These are phyloP conservation scores for Leptinotarsa texana DNA, from an alignment of 1,140 invertebrate genomes.

Conservation along the genomic window DNA sequence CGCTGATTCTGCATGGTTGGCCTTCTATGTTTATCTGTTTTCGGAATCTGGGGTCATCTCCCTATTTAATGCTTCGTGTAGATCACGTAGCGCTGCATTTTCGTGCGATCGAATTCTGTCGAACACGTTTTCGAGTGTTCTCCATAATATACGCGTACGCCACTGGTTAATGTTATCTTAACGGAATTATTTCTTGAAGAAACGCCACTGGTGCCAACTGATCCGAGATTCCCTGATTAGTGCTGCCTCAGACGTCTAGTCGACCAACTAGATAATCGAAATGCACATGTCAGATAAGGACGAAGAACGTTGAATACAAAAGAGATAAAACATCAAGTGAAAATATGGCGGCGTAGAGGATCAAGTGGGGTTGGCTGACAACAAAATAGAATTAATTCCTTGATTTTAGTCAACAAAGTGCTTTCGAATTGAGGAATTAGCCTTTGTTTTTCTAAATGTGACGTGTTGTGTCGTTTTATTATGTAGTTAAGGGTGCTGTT, in stretches of 20 bases:
- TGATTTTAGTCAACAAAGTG: conserved; percentile 36
- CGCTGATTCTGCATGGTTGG: too few relatives aligned
- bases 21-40: too few relatives aligned
- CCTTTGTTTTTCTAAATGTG: conserved; percentile 21
- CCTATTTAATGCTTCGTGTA: too few relatives aligned
- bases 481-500: conserved; percentile 17
- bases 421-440: conserved; percentile 23
- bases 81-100: too few relatives aligned
- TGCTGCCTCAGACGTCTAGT: conserved; percentile 24
- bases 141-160: too few relatives aligned
- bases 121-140: too few relatives aligned
- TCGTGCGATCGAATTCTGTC: too few relatives aligned
- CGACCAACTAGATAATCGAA: conserved; percentile 37
- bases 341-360: conserved; percentile 50
- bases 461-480: conserved; percentile 30
- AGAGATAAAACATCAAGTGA: conserved; percentile 32
- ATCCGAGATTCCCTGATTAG: background rate
- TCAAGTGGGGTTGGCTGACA: conserved; percentile 41
- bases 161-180: too few relatives aligned
- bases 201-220: conserved; percentile 5
- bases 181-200: background rate
- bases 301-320: conserved; percentile 14
- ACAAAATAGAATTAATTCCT: conserved; percentile 34
- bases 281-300: conserved; percentile 36
- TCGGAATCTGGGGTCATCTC: too few relatives aligned